Evolutionary conservation across 2,113 vertebrate species (phyloP), one percentile per base, ranked within the genome.

Genomic region (Procapra przewalskii): DNA sequence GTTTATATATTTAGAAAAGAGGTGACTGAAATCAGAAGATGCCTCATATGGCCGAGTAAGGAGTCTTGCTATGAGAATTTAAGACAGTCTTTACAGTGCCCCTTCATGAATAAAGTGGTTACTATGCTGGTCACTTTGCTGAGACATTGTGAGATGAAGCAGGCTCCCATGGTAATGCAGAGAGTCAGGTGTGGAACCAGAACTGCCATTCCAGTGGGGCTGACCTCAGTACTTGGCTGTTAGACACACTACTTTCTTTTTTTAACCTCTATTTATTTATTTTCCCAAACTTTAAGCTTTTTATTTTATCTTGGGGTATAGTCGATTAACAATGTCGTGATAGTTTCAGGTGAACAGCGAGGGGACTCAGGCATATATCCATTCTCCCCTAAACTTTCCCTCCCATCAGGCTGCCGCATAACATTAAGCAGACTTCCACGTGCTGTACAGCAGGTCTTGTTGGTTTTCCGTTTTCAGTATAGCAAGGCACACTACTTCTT

Each of bases 21-120:
- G 31, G 55, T 31, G 55, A 80, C 64, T 81, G 12, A 97, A 91
- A 88, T 91, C 57, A 62, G 59, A 97, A 95, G n/a, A 75, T 92
- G 15, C 29, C 43, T 95, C 48, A 15, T 29, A 8, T 80, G 55
- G 15, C 31, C 17, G 33, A 64, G 48, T 85, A 54, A 19, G 1
- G 45, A 62, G 21, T 36, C 29, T 50, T 91, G 14, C 23, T 64
- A 59, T 45, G n/a, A 92, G 36, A 54, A 14, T 45, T 64, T 92
- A 91, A 17, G 62, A 31, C 2, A 36, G 3, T 57, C 25, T 94
- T 43, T 64, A 60, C 36, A 48, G 25, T 87, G n/a, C 36, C 8
- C 36, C 15, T 27, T 50, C 55, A 52, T 40, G 23, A 84, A 54
- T 77, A 23, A 59, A 48, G 81, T 92, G 75, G 43, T 36, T 87